Evolutionary conservation across 1,140 invertebrate genomes (phyloP).

Genomic region (Apolygus lucorum): DNA sequence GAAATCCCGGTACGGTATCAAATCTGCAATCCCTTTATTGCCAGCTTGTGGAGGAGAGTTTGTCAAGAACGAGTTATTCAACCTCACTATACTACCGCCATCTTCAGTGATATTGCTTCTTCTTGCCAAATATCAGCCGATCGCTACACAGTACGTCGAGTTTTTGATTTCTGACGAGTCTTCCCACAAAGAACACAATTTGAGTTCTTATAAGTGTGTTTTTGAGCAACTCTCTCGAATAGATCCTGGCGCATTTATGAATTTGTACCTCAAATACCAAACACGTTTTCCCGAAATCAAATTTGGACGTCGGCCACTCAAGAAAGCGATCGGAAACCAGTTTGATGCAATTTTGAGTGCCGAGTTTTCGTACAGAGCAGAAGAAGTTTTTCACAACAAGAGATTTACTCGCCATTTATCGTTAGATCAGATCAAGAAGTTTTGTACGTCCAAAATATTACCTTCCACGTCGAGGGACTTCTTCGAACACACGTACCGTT

Average conservation of each 20-base stretch:
- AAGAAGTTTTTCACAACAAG: slow-evolving; percentile 6
- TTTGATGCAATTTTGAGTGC: neutral
- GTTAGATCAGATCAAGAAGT: slow-evolving; percentile 1
- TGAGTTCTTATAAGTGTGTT: neutral
- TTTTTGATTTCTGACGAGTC: neutral
- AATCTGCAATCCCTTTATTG: slow-evolving; percentile 9
- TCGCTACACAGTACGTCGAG: slow-evolving; percentile 1
- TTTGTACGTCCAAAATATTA: neutral
- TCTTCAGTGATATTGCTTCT: neutral
- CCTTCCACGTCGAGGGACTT: neutral
- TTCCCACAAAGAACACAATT: neutral
- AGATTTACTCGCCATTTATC: neutral
- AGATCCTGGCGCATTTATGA: neutral
- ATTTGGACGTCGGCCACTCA: too few relatives aligned
- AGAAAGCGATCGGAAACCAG: neutral
- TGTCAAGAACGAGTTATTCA: neutral
- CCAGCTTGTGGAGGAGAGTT: slow-evolving; percentile 17
- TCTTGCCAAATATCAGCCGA: neutral
- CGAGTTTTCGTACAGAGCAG: neutral
- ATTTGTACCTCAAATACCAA: neutral
- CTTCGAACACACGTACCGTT: neutral
- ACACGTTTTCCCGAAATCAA: too few relatives aligned
- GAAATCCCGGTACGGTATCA: slow-evolving; percentile 13
- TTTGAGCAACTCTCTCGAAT: neutral
- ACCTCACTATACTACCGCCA: neutral